Evolutionary conservation across 2,888 invertebrate genomes (phyloP).

Genomic region (Aricia artaxerxes): DNA sequence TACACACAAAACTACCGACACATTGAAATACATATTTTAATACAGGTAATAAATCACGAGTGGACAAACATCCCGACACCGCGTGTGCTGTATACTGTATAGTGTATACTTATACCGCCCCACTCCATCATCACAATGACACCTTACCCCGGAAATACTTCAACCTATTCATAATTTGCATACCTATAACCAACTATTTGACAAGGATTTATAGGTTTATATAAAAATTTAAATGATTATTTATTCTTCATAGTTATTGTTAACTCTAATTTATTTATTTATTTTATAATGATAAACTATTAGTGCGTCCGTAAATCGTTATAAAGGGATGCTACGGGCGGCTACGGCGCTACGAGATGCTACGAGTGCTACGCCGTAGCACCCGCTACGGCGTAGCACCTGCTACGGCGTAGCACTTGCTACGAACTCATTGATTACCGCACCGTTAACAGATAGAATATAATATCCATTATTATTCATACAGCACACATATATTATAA

Average conservation of each 20-base stretch:
- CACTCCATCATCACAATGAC: not conserved
- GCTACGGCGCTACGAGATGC: not conserved
- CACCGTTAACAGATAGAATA: too few relatives aligned
- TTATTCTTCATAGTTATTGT: too few relatives aligned
- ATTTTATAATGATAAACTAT: too few relatives aligned
- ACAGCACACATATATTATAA: too few relatives aligned
- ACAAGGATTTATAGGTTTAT: not conserved
- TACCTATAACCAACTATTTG: not conserved
- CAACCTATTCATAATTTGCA: not conserved
- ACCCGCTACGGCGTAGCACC: not conserved
- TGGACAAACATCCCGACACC: not conserved
- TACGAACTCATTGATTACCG: too few relatives aligned
- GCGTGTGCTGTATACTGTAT: not conserved
- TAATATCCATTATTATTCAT: too few relatives aligned
- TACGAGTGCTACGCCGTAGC: slow-evolving; percentile 1
- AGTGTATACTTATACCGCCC: not conserved
- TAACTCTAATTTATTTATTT: too few relatives aligned
- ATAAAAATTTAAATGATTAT: too few relatives aligned
- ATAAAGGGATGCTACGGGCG: not conserved
- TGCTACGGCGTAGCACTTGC: not conserved
- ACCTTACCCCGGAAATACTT: not conserved
- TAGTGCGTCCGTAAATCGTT: too few relatives aligned
- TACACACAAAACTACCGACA: not conserved
- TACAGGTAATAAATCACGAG: not conserved
- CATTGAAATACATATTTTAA: not conserved